These are phyloP conservation scores for Calidris pugnax DNA, from an alignment of 2,113 vertebrate genomes.

Conservation along the genomic window DNA sequence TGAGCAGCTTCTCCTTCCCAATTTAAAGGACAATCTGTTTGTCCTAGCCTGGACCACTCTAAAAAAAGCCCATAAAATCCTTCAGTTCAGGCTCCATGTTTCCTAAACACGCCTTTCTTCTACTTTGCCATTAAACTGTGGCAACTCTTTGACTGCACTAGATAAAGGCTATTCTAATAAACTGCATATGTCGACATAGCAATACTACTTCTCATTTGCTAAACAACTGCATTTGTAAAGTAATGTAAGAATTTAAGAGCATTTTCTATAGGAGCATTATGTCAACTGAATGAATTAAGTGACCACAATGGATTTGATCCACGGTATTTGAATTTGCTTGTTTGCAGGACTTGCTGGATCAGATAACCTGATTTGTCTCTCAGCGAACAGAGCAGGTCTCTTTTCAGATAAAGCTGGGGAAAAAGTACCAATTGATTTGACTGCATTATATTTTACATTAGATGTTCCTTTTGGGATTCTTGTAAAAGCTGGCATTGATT, in stretches of 20 bases:
- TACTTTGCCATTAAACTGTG: not conserved
- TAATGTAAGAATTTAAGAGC: not conserved
- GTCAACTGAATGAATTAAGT: not conserved
- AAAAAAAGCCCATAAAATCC: not conserved
- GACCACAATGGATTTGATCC: constrained; percentile 15
- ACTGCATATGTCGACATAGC: not conserved
- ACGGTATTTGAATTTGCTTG: not conserved
- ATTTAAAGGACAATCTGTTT: not conserved
- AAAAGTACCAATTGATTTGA: not conserved
- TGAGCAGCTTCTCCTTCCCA: not conserved
- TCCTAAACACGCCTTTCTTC: not conserved
- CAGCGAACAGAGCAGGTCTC: not conserved
- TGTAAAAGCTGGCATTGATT: constrained; percentile 19
- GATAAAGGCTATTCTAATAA: not conserved
- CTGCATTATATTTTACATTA: constrained; percentile 10
- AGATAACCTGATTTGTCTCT: not conserved
- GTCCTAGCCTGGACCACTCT: not conserved
- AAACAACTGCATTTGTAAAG: not conserved
- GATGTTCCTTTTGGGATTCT: not conserved
- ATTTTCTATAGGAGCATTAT: not conserved
- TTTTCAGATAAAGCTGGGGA: not conserved
- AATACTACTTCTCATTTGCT: not conserved
- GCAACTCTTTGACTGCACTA: not conserved
- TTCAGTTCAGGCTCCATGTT: not conserved
- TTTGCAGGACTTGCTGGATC: not conserved